These are phyloP conservation scores for Hetaerina americana DNA, from an alignment of 1,140 invertebrate genomes.

Conservation along the genomic window DNA sequence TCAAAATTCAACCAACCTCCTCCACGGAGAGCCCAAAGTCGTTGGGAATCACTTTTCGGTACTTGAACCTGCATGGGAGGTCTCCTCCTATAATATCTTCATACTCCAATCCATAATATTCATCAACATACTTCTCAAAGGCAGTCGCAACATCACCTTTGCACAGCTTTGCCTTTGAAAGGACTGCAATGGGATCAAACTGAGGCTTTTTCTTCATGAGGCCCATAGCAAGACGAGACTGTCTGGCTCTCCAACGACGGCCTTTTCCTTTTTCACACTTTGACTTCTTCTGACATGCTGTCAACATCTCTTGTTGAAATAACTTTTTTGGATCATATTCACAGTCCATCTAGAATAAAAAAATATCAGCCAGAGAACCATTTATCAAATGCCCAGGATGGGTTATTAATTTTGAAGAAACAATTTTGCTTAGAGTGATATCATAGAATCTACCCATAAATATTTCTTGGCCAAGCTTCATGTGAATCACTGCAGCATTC, in stretches of 20 bases:
- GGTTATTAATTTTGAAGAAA: no score
- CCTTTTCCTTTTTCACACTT: conserved; percentile 30
- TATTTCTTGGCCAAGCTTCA: no score
- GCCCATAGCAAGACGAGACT: conserved; percentile 55
- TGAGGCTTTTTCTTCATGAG: conserved; percentile 57
- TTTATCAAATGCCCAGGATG: no score
- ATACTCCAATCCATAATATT: conserved; percentile 88
- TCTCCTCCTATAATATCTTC: conserved; percentile 85
- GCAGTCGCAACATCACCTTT: conserved; percentile 63
- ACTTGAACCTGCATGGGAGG: conserved; percentile 84
- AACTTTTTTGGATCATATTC: conserved; percentile 56
- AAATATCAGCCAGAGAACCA: no score
- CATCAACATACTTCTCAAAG: conserved; percentile 81
- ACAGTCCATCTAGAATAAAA: conserved; percentile 63
- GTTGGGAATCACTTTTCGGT: conserved; percentile 77
- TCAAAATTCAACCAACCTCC: conserved; percentile 66
- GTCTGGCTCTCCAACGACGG: conserved; percentile 42
- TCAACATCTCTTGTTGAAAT: conserved; percentile 33
- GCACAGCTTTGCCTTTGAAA: conserved; percentile 56
- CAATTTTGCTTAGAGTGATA: no score
- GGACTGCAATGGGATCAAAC: conserved; percentile 63
- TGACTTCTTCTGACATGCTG: conserved; percentile 22
- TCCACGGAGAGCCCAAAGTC: conserved; percentile 81
- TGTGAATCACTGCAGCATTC: no score
- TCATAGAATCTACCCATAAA: no score